A percentile compares a stretch with the other conserved stretches of the same genome.
Conservation (phyloP, 1,140 invertebrate species). For the Sitodiplosis mosellana region DNA sequence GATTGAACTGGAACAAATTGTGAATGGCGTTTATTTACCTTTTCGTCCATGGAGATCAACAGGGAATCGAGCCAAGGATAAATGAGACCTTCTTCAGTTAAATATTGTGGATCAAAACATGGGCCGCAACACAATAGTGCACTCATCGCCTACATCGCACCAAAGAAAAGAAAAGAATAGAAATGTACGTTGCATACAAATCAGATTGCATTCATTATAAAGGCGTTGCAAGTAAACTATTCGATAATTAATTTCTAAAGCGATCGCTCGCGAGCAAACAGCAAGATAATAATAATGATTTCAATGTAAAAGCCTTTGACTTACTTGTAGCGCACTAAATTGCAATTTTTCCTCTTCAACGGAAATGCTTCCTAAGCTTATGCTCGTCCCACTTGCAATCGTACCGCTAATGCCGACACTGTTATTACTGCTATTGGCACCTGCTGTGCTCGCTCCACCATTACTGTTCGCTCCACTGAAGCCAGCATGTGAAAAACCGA, state of each 20-base stretch:
- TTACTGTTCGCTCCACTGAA: neutral
- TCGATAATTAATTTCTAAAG: no score
- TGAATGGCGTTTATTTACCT: conserved; percentile 34
- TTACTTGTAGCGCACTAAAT: conserved; percentile 56
- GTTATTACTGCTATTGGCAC: no score
- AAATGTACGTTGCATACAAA: no score
- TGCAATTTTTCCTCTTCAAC: conserved; percentile 42
- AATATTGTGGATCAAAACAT: conserved; percentile 67
- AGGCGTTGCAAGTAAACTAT: no score
- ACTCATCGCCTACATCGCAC: conserved; percentile 72
- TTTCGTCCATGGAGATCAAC: conserved; percentile 71
- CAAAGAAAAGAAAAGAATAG: neutral
- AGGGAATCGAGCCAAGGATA: conserved; percentile 88
- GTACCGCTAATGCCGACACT: neutral
- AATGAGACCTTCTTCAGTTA: conserved; percentile 79
- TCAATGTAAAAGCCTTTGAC: conserved; percentile 2
- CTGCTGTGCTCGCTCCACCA: no score
- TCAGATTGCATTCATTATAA: no score
- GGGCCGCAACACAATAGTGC: conserved; percentile 86
- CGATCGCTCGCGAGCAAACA: no score
- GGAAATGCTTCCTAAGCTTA: neutral
- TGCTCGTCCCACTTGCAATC: conserved; percentile 17
- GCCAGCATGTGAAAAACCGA: conserved; percentile 16
- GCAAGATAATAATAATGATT: neutral
- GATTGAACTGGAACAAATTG: neutral